Conservation (phyloP, 2,888 invertebrate genomes). For the Molanna angustata region DNA sequence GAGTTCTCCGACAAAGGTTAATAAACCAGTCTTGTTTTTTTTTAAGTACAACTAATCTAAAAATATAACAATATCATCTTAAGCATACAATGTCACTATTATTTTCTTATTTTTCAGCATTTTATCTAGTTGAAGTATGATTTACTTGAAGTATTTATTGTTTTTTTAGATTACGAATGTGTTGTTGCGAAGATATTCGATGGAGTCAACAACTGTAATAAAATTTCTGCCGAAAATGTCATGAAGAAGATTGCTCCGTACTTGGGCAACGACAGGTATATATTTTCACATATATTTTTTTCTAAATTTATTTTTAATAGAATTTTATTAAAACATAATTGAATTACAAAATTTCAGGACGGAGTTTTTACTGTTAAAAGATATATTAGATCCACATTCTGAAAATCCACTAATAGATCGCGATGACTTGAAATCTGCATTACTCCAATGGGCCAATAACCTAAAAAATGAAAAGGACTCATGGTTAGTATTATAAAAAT, state of each 20-base stretch:
- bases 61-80: too few relatives aligned
- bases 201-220: slow-evolving; percentile 6
- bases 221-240: slow-evolving; percentile 11
- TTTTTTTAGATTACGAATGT: slow-evolving; percentile 18
- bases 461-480: slow-evolving; percentile 14
- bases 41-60: too few relatives aligned
- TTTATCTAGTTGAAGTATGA: too few relatives aligned
- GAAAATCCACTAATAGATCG: slow-evolving; percentile 9
- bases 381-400: slow-evolving; percentile 17
- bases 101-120: too few relatives aligned
- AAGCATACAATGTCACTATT: too few relatives aligned
- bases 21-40: too few relatives aligned
- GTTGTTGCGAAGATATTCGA: slow-evolving; percentile 23
- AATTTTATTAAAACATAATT: slow-evolving; percentile 4
- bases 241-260: slow-evolving; percentile 22
- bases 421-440: slow-evolving; percentile 12
- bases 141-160: not conserved
- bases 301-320: not conserved
- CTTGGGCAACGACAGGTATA: slow-evolving; percentile 15
- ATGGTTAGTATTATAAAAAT: slow-evolving; percentile 7
- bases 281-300: not conserved
- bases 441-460: slow-evolving; percentile 16
- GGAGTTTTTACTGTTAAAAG: slow-evolving; percentile 12
- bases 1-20: too few relatives aligned
- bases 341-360: slow-evolving; percentile 9